Evolutionary conservation across 2,888 invertebrate species (phyloP), one percentile per base, ranked within the genome.

Genomic region (Perizoma affinitatum): DNA sequence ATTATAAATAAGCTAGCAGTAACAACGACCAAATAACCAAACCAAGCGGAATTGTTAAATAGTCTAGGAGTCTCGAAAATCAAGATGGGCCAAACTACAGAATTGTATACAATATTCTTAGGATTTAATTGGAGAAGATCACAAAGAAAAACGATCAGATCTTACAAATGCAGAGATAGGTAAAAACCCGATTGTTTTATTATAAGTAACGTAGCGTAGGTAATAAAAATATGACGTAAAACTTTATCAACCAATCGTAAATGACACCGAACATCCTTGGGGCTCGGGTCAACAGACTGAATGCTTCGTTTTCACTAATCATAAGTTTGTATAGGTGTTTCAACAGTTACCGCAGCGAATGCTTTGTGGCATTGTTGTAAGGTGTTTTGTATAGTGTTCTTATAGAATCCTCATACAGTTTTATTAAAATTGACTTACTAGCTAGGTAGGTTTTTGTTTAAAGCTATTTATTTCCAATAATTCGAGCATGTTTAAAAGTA

Each of bases 261-360:
- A 59, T 46, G 74, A 74, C 65, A 73, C 68, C 67, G 67, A 54
- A 54, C 65, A 80, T 76, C 78, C 76, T 80, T 78, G 77, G 75
- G 65, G 44, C 66, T 48, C 66, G 66, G 80, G 77, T 82, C 76
- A 77, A 69, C 64, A 74, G 38, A 73, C 83, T 65, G 11, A 44
- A 50, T 72, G 74, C 73, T 75, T 75, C 73, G 73, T 73, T 72
- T 69, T 64, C 65, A 79, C 67, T 70, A 73, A 72, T 74, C 69
- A 74, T 69, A 63, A 74, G 70, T 80, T 75, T 77, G 73, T 65
- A 73, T 69, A 80, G 78, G 69, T 78, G 75, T 77, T 74, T 70
- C 63, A 71, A 68, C 63, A 68, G 72, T 75, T 70, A 68, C 66
- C 66, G 65, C 49, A 61, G 66, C 61, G 43, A 61, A 61, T 40